Percentiles rank a stretch among this genome's conserved stretches.
phyloP scores from a whole-genome alignment of 2,888 invertebrate species.

The Tromatobia lineatoria region DNA sequence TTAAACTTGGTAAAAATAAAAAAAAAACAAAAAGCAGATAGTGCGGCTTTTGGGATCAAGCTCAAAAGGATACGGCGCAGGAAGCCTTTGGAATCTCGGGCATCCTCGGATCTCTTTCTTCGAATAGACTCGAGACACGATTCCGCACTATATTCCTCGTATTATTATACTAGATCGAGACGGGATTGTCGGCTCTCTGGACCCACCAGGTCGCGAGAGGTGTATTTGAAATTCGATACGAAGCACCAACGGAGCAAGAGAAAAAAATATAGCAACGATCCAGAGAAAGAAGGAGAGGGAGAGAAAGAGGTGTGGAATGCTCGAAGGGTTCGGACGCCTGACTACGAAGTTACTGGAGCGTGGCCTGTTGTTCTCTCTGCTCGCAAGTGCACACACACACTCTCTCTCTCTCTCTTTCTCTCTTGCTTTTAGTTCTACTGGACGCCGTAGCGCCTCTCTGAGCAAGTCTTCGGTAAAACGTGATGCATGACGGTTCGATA shows the following conservation, averaged over 20 bases:
- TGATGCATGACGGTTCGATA: slow-evolving; percentile 46
- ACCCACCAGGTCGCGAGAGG: slow-evolving; percentile 7
- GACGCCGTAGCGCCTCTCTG: not conserved
- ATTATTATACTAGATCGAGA: slow-evolving; percentile 61
- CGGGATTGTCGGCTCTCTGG: slow-evolving; percentile 44
- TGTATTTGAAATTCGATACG: slow-evolving; percentile 60
- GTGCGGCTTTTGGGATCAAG: slow-evolving; percentile 46
- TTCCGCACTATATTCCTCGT: slow-evolving; percentile 56
- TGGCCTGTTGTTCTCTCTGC: slow-evolving; percentile 49
- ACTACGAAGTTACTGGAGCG: slow-evolving; percentile 64
- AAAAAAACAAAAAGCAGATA: not conserved
- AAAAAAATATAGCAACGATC: slow-evolving; percentile 21
- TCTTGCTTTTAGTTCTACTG: not conserved
- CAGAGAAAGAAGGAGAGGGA: slow-evolving; percentile 31
- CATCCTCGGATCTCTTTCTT: slow-evolving; percentile 36
- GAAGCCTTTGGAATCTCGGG: slow-evolving; percentile 46
- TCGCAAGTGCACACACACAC: slow-evolving; percentile 36
- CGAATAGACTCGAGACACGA: slow-evolving; percentile 47
- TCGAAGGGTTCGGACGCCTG: slow-evolving; percentile 48
- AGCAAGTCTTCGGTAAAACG: slow-evolving; percentile 32
- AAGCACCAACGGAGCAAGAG: not conserved
- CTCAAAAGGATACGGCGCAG: slow-evolving; percentile 45
- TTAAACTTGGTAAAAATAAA: not conserved
- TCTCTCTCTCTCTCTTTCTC: not conserved
- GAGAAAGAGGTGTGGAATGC: slow-evolving; percentile 33